Conservation (phyloP, 2,113 vertebrate species). For the Lycocorax pyrrhopterus region DNA sequence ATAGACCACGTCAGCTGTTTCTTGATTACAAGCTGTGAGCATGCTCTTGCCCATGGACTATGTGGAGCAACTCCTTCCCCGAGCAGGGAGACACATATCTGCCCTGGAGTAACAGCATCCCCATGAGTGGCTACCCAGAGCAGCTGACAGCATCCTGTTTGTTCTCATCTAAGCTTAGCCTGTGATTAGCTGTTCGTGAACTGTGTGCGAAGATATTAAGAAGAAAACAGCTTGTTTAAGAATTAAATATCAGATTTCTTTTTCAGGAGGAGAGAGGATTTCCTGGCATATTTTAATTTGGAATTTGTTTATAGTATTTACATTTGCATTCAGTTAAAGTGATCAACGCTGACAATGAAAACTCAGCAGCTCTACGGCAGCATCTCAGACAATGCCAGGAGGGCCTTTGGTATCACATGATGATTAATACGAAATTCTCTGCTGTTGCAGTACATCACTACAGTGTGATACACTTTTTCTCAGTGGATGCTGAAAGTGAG, state of each 20-base stretch:
- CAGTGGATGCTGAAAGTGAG: conserved; percentile 41
- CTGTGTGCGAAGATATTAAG: accelerated
- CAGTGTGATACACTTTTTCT: conserved; percentile 41
- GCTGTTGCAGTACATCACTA: conserved; percentile 7
- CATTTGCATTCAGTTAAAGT: not conserved
- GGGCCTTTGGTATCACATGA: not conserved
- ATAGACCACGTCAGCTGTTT: not conserved
- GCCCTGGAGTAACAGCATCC: not conserved
- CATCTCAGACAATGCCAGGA: not conserved
- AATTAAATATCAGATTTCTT: not conserved
- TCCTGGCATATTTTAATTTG: not conserved
- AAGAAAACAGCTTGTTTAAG: not conserved
- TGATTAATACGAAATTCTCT: conserved; percentile 12
- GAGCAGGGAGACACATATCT: not conserved
- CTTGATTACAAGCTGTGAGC: not conserved
- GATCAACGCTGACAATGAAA: not conserved
- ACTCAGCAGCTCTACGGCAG: not conserved
- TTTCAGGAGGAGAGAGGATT: not conserved
- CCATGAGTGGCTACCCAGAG: not conserved
- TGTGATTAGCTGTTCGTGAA: not conserved
- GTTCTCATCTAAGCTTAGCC: not conserved
- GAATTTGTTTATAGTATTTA: not conserved
- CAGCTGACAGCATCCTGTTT: not conserved
- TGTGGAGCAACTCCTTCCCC: not conserved
- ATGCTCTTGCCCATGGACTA: not conserved